Evolutionary conservation across 2,888 invertebrate species (phyloP), one percentile per base, ranked within the genome.

Genomic region (Caenorhabditis uteleia): DNA sequence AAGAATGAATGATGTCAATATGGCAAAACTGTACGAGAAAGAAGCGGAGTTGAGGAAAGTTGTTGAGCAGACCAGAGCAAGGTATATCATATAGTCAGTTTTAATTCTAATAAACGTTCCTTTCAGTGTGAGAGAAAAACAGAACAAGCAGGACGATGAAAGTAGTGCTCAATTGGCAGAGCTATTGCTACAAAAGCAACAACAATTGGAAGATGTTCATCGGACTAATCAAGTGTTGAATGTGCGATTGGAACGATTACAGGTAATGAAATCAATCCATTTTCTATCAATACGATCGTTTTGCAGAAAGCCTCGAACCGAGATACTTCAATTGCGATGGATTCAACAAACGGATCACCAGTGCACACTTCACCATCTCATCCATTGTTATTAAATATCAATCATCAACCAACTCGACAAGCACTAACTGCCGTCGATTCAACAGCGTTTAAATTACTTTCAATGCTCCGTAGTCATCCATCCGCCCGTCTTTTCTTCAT

Each of bases 201-300:
- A 89, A 39, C 88, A 89, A 71, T 86, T 94, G n/a, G 93, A 94
- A 83, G 87, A 89, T 20, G 86, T 91, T 38, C 88, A 91, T 51
- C 90, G 91, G 0, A 93, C 93, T 79, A 89, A 91, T 82, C 92
- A 92, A 86, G 91, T 92, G 20, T 85, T 93, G 47, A 87, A 88
- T 73, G 87, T 93, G 75, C 92, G 93, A 82, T 84, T 93, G 77
- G 93, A 93, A 83, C 89, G 91, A 29, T 38, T 70, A 10, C 68
- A 69, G 65, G 70, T 70, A 10, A 27, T 43, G n/a, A n/a, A n/a
- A n/a, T n/a, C n/a, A n/a, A n/a, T n/a, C n/a, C n/a, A n/a, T n/a
- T n/a, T n/a, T n/a, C n/a, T 2, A 26, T 27, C 14, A 20, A 38
- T 20, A 38, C n/a, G 18, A 16, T 23, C 21, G 7, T 43, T 18